Conservation (phyloP, 2,113 vertebrate genomes). For the Mesocricetus auratus region DNA sequence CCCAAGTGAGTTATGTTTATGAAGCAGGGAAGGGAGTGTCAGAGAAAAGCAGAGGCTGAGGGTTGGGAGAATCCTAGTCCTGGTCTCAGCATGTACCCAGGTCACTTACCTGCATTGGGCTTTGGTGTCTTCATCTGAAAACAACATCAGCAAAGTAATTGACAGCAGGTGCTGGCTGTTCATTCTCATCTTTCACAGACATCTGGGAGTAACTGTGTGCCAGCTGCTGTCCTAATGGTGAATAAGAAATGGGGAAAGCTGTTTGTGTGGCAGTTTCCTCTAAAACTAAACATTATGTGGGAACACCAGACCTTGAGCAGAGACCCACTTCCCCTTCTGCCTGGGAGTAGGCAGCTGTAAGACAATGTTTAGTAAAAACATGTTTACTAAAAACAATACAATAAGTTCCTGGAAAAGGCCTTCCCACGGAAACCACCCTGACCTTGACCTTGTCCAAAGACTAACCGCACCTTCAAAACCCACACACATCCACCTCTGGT, state of each 20-base stretch:
- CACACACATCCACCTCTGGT: no score
- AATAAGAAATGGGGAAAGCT: neutral
- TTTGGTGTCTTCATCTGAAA: neutral
- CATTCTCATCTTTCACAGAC: neutral
- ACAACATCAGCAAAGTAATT: neutral
- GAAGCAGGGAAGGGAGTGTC: neutral
- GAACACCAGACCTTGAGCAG: no score
- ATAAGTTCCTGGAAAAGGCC: no score
- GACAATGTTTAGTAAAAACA: no score
- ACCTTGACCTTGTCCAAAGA: no score
- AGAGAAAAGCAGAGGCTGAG: neutral
- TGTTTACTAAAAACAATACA: no score
- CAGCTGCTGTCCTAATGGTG: neutral
- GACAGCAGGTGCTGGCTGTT: neutral
- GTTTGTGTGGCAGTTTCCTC: neutral
- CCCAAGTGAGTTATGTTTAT: neutral
- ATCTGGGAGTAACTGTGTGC: neutral
- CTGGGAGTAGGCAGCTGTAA: no score
- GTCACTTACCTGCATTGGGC: accelerated
- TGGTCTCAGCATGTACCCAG: neutral
- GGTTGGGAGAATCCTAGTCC: no score
- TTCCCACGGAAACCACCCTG: no score
- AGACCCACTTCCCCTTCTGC: no score
- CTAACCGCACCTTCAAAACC: no score
- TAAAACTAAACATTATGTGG: neutral